Conservation (phyloP, 2,797 vertebrate genomes). For the Acanthurus leucopareius region DNA sequence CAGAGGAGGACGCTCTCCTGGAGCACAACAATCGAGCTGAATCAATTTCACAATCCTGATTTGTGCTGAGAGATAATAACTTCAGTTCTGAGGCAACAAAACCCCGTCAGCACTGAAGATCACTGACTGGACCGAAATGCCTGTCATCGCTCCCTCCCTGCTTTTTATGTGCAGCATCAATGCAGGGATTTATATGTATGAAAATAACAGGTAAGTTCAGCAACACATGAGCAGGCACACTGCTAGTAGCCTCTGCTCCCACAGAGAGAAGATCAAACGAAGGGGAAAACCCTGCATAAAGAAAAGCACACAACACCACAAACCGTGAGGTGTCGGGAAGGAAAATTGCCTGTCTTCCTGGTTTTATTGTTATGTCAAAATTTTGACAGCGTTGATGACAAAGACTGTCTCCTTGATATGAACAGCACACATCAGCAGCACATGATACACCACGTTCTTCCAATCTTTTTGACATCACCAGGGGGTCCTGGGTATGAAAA, state of each 20-base stretch:
- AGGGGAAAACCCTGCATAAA: background rate
- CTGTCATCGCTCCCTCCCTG: slow-evolving; percentile 19
- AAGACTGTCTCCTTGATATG: slow-evolving; percentile 2
- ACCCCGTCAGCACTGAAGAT: slow-evolving; percentile 50
- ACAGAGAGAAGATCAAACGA: background rate
- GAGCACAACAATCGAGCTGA: slow-evolving; percentile 37
- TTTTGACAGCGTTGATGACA: background rate
- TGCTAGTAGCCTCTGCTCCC: background rate
- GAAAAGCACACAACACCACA: background rate
- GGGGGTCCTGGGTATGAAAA: slow-evolving; percentile 15
- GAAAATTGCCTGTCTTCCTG: background rate
- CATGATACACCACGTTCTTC: background rate
- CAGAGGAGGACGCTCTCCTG: slow-evolving; percentile 29
- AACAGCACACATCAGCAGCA: slow-evolving; percentile 11
- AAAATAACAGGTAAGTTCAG: slow-evolving; percentile 15
- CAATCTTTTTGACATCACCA: slow-evolving; percentile 10
- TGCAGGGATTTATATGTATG: slow-evolving; percentile 10
- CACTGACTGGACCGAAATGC: slow-evolving; percentile 31
- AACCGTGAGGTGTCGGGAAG: background rate
- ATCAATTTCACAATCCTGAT: slow-evolving; percentile 64
- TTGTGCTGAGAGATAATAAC: slow-evolving; percentile 67
- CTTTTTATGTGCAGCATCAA: slow-evolving; percentile 6
- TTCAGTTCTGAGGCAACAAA: slow-evolving; percentile 47
- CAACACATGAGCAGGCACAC: background rate
- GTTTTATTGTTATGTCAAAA: slow-evolving; percentile 11